Evolutionary conservation across 2,888 invertebrate genomes (phyloP).

Genomic region (Resseliella maxima): DNA sequence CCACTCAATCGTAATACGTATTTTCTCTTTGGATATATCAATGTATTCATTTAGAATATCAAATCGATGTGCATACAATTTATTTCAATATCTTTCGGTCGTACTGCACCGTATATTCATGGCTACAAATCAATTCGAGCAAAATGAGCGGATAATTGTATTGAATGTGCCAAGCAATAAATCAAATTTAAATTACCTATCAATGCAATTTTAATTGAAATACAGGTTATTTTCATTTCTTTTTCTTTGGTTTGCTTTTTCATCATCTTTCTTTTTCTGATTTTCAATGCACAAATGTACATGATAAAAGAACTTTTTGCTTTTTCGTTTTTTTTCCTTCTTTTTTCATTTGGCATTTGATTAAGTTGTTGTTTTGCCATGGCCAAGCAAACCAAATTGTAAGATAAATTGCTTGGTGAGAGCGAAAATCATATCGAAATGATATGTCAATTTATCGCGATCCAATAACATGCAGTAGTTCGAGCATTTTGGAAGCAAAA

Average conservation of each 20-base stretch:
- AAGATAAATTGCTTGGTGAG: neutral
- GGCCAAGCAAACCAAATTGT: neutral
- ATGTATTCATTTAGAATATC: neutral
- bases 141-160: neutral
- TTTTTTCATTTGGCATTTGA: neutral
- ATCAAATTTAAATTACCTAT: constrained; percentile 38
- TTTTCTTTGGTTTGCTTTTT: no score
- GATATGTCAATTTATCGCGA: constrained; percentile 42
- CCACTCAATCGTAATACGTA: neutral
- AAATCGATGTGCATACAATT: neutral
- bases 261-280: neutral
- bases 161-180: neutral
- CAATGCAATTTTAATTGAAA: constrained; percentile 28
- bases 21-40: neutral
- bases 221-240: neutral
- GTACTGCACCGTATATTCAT: neutral
- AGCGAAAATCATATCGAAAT: neutral
- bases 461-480: constrained; percentile 26
- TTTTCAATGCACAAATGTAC: neutral
- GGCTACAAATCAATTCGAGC: neutral
- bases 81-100: neutral
- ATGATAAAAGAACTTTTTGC: no score
- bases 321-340: no score
- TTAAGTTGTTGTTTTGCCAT: neutral
- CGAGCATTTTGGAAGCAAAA: constrained; percentile 46